Conservation (phyloP, 2,888 invertebrate species). For the Loripinus fragilis region DNA sequence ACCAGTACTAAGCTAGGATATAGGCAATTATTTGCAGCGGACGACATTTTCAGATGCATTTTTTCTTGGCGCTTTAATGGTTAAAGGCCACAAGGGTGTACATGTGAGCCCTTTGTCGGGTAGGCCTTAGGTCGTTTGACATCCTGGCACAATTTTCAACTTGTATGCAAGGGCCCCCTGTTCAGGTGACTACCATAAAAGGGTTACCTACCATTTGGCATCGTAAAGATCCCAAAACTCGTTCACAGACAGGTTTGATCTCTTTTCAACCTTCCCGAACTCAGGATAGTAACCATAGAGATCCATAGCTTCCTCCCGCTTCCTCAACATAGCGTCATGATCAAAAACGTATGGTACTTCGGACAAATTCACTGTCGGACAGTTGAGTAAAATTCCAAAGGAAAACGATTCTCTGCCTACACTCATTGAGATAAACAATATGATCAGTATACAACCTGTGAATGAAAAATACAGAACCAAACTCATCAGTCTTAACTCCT, state of each 20-base stretch:
- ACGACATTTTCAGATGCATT: too few species aligned
- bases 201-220: slow-evolving; percentile 82
- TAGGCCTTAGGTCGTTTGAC: too few species aligned
- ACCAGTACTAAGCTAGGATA: too few species aligned
- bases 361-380: slow-evolving; percentile 34
- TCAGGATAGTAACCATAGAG: slow-evolving; percentile 62
- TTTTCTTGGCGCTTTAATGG: too few species aligned
- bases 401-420: slow-evolving; percentile 22
- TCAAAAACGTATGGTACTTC: slow-evolving; percentile 60
- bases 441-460: slow-evolving; percentile 31
- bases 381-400: neutral
- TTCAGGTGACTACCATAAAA: too few species aligned
- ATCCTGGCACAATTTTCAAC: too few species aligned
- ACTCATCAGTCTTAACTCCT: too few species aligned
- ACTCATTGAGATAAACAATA: slow-evolving; percentile 32
- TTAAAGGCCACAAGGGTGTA: too few species aligned
- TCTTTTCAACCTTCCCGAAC: slow-evolving; percentile 71
- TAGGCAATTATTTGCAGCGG: too few species aligned
- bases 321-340: slow-evolving; percentile 45
- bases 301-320: slow-evolving; percentile 68
- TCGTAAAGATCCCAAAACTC: slow-evolving; percentile 82
- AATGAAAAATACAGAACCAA: too few species aligned
- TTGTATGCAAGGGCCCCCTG: too few species aligned
- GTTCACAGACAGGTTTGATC: slow-evolving; percentile 72
- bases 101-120: too few species aligned